Conservation (phyloP, 2,888 invertebrate genomes). For the Gibbula magus region DNA sequence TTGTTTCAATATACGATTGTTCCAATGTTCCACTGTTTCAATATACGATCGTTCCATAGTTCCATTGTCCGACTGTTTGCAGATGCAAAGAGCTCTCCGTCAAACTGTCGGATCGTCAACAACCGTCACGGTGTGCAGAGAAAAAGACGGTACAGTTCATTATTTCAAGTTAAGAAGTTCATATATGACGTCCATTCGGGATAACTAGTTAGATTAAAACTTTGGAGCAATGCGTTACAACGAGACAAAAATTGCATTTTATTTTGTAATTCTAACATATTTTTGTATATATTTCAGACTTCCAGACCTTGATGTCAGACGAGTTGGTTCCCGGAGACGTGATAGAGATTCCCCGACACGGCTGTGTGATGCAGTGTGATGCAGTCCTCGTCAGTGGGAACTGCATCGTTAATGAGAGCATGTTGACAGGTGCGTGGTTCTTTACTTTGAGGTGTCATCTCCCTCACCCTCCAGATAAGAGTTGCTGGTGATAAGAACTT, state of each 20-base stretch:
- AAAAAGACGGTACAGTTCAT: slow-evolving; percentile 33
- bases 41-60: too few species aligned
- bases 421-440: slow-evolving; percentile 87
- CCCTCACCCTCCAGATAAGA: too few species aligned
- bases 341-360: slow-evolving; percentile 87
- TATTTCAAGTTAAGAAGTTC: too few species aligned
- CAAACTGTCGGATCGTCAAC: slow-evolving; percentile 90
- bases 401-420: slow-evolving; percentile 94
- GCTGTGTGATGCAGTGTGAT: slow-evolving; percentile 89
- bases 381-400: slow-evolving; percentile 91
- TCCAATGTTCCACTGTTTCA: too few species aligned
- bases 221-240: too few species aligned
- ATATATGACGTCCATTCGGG: too few species aligned
- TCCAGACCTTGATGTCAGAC: slow-evolving; percentile 78
- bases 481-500: too few species aligned
- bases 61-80: slow-evolving; percentile 33
- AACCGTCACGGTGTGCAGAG: slow-evolving; percentile 82
- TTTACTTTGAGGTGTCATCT: too few species aligned
- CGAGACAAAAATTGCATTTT: too few species aligned
- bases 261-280: too few species aligned
- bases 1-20: too few species aligned
- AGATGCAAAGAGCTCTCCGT: slow-evolving; percentile 93
- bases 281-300: slow-evolving; percentile 30
- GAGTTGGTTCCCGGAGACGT: slow-evolving; percentile 92
- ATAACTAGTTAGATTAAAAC: too few species aligned